Evolutionary conservation across 2,113 vertebrate species (phyloP).

Genomic region (Oceanites oceanicus): DNA sequence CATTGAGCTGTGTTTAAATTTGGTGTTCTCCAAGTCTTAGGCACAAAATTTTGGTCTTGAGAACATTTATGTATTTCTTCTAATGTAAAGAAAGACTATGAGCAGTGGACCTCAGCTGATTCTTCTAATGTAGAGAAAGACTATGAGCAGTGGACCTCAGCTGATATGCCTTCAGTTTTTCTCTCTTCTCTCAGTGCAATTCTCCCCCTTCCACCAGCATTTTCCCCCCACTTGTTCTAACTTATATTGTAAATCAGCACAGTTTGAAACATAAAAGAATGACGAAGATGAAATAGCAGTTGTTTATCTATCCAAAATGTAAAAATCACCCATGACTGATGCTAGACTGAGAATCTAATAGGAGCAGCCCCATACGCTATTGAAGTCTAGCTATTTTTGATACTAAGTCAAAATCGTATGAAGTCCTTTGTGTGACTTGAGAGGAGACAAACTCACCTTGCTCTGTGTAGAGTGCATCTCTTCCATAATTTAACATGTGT

Average conservation of each 20-base stretch:
- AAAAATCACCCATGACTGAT: not conserved
- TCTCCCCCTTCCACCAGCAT: not conserved
- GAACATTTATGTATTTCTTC: not conserved
- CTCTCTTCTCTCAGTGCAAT: not conserved
- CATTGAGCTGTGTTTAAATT: not conserved
- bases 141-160: not conserved
- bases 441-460: not conserved
- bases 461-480: not conserved
- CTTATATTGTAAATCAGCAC: not conserved
- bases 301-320: not conserved
- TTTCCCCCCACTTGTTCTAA: not conserved
- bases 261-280: not conserved
- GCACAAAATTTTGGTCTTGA: not conserved
- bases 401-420: not conserved
- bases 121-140: not conserved
- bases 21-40: not conserved
- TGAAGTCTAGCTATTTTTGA: not conserved
- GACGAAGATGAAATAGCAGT: not conserved
- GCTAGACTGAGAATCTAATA: accelerated
- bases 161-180: not conserved
- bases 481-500: not conserved
- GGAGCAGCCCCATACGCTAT: not conserved
- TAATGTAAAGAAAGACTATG: not conserved
- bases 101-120: not conserved
- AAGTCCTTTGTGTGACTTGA: not conserved